Evolutionary conservation across 2,888 invertebrate genomes (phyloP).

Genomic region (Acanthosepion esculentum): DNA sequence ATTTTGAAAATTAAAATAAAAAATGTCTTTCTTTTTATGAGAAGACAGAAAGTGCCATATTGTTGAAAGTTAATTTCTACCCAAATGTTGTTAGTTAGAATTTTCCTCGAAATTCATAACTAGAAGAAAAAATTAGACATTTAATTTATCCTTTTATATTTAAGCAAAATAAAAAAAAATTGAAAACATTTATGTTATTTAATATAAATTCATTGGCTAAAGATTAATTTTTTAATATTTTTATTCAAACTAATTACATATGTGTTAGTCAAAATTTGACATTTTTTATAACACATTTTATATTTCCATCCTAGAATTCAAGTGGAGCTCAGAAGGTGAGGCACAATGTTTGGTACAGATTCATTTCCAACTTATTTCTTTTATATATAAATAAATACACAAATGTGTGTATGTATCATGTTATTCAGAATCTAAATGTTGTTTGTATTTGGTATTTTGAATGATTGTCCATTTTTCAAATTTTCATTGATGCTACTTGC

Average conservation of each 20-base stretch:
- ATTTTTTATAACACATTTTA: background rate
- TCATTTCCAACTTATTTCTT: background rate
- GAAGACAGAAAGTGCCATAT: too few species aligned
- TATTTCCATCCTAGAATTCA: slow-evolving; percentile 22
- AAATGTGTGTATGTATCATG: background rate
- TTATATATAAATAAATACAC: background rate
- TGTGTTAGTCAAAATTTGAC: background rate
- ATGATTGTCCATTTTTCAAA: background rate
- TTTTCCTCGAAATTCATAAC: too few species aligned
- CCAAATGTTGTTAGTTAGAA: too few species aligned
- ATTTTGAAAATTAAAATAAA: too few species aligned
- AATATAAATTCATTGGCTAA: too few species aligned
- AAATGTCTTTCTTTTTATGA: too few species aligned
- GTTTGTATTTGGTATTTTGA: background rate
- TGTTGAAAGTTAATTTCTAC: too few species aligned
- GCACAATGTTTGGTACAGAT: background rate
- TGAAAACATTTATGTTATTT: too few species aligned
- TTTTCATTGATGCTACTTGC: background rate
- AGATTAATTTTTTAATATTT: too few species aligned
- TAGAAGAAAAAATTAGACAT: too few species aligned
- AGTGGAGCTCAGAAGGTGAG: slow-evolving; percentile 23
- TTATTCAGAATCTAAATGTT: background rate
- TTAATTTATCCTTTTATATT: too few species aligned
- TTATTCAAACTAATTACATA: background rate
- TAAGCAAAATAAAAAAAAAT: too few species aligned